Conservation (phyloP, 2,113 vertebrate genomes). For the Ciconia boyciana region DNA sequence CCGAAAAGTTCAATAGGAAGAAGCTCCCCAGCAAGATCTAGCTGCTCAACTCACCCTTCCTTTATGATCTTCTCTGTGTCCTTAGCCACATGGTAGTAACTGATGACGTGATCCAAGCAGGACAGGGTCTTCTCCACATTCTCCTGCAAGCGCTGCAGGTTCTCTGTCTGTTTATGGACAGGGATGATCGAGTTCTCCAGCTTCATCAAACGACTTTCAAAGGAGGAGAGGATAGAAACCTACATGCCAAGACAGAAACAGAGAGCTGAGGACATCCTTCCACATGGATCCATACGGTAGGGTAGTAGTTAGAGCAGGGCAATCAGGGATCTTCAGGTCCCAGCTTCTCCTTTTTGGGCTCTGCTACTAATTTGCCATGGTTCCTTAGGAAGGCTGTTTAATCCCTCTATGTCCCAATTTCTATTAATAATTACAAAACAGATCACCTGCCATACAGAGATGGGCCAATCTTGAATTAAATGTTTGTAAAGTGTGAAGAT, state of each 20-base stretch:
- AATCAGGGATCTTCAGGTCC: background rate
- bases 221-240: constrained; percentile 97
- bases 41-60: constrained; percentile 84
- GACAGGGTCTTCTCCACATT: constrained; percentile 94
- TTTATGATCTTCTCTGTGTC: constrained; percentile 93
- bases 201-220: constrained; percentile 96
- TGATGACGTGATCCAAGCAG: constrained; percentile 95
- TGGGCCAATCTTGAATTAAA: background rate
- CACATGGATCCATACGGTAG: background rate
- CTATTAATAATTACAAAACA: background rate
- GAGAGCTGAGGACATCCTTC: background rate
- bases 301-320: background rate
- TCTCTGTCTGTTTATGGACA: constrained; percentile 96
- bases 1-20: background rate
- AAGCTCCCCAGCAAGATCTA: background rate
- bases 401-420: background rate
- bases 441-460: background rate
- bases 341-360: background rate
- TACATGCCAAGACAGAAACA: background rate
- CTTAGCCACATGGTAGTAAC: constrained; percentile 96
- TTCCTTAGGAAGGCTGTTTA: background rate
- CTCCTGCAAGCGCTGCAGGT: constrained; percentile 95
- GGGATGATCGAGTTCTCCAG: constrained; percentile 98
- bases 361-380: background rate
- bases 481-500: background rate